Base-by-base conservation (phyloP, 2,113 vertebrate genomes). In the Egretta garzetta region DNA sequence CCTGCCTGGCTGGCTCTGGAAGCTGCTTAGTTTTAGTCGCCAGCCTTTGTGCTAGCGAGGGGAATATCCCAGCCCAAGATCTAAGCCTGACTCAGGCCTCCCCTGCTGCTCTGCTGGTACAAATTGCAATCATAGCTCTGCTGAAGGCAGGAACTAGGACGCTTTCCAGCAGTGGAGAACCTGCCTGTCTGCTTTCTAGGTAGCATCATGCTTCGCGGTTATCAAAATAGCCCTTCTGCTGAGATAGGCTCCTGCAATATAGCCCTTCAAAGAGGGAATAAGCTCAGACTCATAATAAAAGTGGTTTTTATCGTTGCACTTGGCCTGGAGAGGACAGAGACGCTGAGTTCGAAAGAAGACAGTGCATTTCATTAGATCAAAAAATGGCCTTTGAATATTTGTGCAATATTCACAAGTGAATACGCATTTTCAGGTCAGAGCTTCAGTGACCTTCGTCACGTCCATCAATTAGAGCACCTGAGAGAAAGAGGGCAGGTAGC, bases 151-250 rank as follows among this genome's bases (percentile, higher is more conserved):
- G 75, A 67, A 35, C 30, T 66, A 28, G 86, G 93, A 72, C n/a
- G 1, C 76, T 79, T 79, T 27, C 77, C 86, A 89, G 76, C 58
- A 49, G 52, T 1, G 13, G n/a, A 80, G 52, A 91, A 95, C 86
- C 84, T 86, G 94, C 83, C 83, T 5, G 15, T 67, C 84, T 24
- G 83, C 89, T 95, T 96, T 96, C 93, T 72, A 95, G 91, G 91
- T 12, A 93, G n/a, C n/a, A 35, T 18, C 26, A 9, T 13, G 43
- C 50, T 70, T 60, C 0, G 41, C 0, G 64, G 82, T 82, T 89
- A 50, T 77, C 86, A 73, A 56, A 62, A 41, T 5, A 45, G 16
- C 33, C 35, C 43, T 79, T 32, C 62, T 70, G 62, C 76, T 62
- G 26, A 80, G 79, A 59, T 76, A 43, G 6, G 33, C 67, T 83